Base-by-base conservation (phyloP, 2,113 vertebrate species). In the Epinephelus moara region DNA sequence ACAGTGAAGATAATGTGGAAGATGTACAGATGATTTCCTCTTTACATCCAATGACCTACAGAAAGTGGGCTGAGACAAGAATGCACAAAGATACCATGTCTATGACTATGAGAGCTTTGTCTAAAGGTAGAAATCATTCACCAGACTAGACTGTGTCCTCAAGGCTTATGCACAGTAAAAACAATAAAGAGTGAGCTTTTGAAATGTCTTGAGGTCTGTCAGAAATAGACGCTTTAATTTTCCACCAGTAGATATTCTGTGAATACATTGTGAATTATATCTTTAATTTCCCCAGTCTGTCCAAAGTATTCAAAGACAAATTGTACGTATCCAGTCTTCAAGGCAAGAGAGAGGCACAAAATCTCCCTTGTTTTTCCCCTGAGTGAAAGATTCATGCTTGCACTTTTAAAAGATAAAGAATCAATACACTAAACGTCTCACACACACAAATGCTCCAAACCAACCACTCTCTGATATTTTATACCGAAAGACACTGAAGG, bases 391-490 rank as follows among this genome's bases (percentile, higher is more conserved):
- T 83, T 75, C 57, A 81, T 27, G 62, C 17, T 47, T 53, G 70
- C 69, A 76, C 77, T 90, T 89, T 85, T 47, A 64, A 82, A 70
- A 70, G 63, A 86, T 67, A 86, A 85, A 84, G 56, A 82, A 84
- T 90, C 78, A n/a, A 80, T 84, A 80, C 17, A 17, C n/a, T 49
- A 8, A 30, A 77, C 50, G 47, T 57, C 33, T 37, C 64, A 47
- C 42, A 55, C 55, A 45, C 37, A 61, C 37, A 74, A 69, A 55
- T 68, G 30, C 37, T 70, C 11, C 25, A 55, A 17, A 30, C 11
- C 19, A 59, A 52, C 18, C 60, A 13, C 77, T 59, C 56, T 78
- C 56, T 71, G 5, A 76, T 68, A 78, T 81, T 73, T 75, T 30
- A 78, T 45, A 78, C 73, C 55, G 50, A 79, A 76, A 83, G 14